These are phyloP conservation scores for Drosophila dunni DNA, from an alignment of 1,140 invertebrate genomes.

Conservation along the genomic window DNA sequence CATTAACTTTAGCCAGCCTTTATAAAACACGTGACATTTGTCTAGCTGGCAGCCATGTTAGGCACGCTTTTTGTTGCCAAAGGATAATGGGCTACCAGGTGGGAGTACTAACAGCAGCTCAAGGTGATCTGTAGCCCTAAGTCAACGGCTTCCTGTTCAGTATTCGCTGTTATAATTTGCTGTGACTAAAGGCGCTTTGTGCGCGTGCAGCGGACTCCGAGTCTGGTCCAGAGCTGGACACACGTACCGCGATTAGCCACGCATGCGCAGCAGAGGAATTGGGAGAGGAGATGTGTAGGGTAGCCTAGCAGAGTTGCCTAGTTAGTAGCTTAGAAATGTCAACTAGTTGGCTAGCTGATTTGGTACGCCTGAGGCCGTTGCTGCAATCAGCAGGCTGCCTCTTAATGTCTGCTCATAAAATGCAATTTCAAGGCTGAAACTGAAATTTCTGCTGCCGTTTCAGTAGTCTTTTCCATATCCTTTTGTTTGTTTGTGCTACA, in stretches of 20 bases:
- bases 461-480: slow-evolving; percentile 50
- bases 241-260: slow-evolving; percentile 69
- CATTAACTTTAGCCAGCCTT: slow-evolving; percentile 36
- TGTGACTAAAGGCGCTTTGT: slow-evolving; percentile 74
- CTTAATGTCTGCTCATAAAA: slow-evolving; percentile 75
- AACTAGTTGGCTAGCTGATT: slow-evolving; percentile 62
- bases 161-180: slow-evolving; percentile 60
- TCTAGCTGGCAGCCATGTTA: slow-evolving; percentile 55
- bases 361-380: slow-evolving; percentile 45
- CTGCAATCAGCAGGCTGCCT: slow-evolving; percentile 57
- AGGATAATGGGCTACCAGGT: slow-evolving; percentile 78
- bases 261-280: slow-evolving; percentile 55
- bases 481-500: slow-evolving; percentile 22
- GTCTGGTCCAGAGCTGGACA: slow-evolving; percentile 54
- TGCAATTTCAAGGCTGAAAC: slow-evolving; percentile 73
- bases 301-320: slow-evolving; percentile 35
- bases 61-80: slow-evolving; percentile 68
- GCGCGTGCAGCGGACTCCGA: slow-evolving; percentile 44
- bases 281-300: background rate
- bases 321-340: slow-evolving; percentile 76
- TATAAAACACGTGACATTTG: slow-evolving; percentile 68
- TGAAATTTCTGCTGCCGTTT: slow-evolving; percentile 65
- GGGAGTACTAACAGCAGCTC: slow-evolving; percentile 66
- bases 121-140: slow-evolving; percentile 42
- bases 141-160: slow-evolving; percentile 10